phyloP scores from a whole-genome alignment of 2,888 invertebrate species.

The Steinernema scapterisci region DNA sequence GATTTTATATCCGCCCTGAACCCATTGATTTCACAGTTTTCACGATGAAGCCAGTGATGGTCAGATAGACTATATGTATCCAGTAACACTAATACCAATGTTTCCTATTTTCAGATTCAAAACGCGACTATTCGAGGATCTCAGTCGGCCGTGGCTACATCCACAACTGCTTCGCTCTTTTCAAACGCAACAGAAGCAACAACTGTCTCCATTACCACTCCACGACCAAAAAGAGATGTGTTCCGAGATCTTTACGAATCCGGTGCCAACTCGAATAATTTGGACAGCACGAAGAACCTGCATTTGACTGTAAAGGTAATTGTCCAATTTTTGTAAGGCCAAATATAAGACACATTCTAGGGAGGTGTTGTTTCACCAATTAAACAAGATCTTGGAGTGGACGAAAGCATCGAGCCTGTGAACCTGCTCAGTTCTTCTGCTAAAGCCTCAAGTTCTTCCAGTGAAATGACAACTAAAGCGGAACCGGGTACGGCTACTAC shows the following conservation, averaged over 20 bases:
- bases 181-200: neutral
- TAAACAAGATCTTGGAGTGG: neutral
- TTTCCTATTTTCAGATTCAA: neutral
- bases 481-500: too few species aligned
- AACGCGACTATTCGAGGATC: slow-evolving; percentile 7
- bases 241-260: slow-evolving; percentile 40
- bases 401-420: neutral
- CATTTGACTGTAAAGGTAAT: slow-evolving; percentile 27
- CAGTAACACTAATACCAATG: neutral
- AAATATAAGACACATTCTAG: slow-evolving; percentile 69
- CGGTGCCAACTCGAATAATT: neutral
- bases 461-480: too few species aligned
- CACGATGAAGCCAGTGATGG: slow-evolving; percentile 46
- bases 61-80: slow-evolving; percentile 10
- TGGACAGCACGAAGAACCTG: slow-evolving; percentile 1
- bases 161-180: neutral
- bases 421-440: neutral
- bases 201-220: neutral
- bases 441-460: too few species aligned
- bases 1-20: slow-evolving; percentile 61
- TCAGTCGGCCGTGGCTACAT: neutral
- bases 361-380: neutral
- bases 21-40: slow-evolving; percentile 58
- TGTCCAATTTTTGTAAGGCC: slow-evolving; percentile 42
- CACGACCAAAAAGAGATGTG: slow-evolving; percentile 34